Base-by-base conservation (phyloP, 2,113 vertebrate genomes). In the Ceuthmochares aereus region DNA sequence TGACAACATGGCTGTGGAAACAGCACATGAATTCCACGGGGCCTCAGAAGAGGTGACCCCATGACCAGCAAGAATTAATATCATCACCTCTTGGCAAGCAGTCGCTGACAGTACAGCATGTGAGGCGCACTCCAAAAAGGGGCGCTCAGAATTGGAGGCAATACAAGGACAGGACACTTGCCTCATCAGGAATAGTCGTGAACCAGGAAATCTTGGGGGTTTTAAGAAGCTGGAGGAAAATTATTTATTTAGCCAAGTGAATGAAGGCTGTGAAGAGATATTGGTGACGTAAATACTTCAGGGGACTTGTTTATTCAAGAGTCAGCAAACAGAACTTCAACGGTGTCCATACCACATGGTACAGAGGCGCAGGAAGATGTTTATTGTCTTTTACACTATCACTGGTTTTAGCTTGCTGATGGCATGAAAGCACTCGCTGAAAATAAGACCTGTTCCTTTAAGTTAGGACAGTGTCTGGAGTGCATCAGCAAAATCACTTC, bases 51-150 rank as follows among this genome's bases (percentile, higher is more conserved):
- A n/a, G 32, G 49, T 0, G 0, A 63, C 27, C 49, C 42, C 34
- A 69, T 7, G 7, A 34, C 14, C n/a, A 47, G n/a, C 4, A 23
- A 26, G 60, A 5, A 12, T 22, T 4, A 20, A 19, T 2, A 21
- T 9, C 8, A 23, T 8, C 34, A 14, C 9, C 43, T 29, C 62
- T 9, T 13, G 21, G 18, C 1, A 7, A 30, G 67, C 36, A 7
- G 1, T 2, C 3, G 18, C 56, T 42, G 22, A 30, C 64, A 7
- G 26, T 4, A 7, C 49, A 26, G 47, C 2, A 30, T 15, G 1
- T 1, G 40, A n/a, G 49, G 14, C 15, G 21, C 1, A 10, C 52
- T 54, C 67, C 74, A 59, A 52, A 59, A 37, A 37, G n/a, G 16
- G 14, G 20, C 37, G 7, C 14, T 59, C 25, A 20, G 14, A 67